These are phyloP conservation scores for Enteromius afrohamiltoni DNA, from an alignment of 2,797 vertebrate genomes.

Conservation along the genomic window DNA sequence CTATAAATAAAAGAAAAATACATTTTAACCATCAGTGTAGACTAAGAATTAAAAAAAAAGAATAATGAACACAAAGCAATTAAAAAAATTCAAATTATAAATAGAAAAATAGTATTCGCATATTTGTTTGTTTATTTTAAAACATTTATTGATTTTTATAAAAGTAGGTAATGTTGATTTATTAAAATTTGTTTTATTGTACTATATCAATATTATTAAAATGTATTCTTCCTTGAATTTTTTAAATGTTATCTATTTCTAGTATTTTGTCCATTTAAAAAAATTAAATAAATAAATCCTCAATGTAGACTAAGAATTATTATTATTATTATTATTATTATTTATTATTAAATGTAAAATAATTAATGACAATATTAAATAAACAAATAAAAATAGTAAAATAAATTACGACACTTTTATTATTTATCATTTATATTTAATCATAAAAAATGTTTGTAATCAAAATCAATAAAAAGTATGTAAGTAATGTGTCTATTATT, in stretches of 20 bases:
- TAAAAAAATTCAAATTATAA: too few relatives aligned
- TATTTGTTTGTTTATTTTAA: too few relatives aligned
- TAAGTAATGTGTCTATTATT: background rate
- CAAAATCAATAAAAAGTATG: too few relatives aligned
- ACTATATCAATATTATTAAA: background rate
- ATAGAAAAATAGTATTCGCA: too few relatives aligned
- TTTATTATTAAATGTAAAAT: background rate
- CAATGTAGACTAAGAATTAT: background rate
- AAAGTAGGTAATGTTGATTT: background rate
- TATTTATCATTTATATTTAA: background rate
- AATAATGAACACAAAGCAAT: background rate
- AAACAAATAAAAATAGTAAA: too few relatives aligned
- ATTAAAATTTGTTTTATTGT: background rate
- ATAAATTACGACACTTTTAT: too few relatives aligned
- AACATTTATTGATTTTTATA: background rate
- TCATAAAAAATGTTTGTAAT: background rate
- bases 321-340: background rate
- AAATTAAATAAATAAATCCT: background rate
- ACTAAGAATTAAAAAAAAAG: background rate
- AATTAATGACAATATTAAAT: background rate
- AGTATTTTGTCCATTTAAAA: background rate
- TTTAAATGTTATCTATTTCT: too few relatives aligned
- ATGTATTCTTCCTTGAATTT: background rate
- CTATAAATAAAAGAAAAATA: background rate
- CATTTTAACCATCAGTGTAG: background rate